phyloP scores from a whole-genome alignment of 2,113 vertebrate genomes.

The Cnemophilus loriae region DNA sequence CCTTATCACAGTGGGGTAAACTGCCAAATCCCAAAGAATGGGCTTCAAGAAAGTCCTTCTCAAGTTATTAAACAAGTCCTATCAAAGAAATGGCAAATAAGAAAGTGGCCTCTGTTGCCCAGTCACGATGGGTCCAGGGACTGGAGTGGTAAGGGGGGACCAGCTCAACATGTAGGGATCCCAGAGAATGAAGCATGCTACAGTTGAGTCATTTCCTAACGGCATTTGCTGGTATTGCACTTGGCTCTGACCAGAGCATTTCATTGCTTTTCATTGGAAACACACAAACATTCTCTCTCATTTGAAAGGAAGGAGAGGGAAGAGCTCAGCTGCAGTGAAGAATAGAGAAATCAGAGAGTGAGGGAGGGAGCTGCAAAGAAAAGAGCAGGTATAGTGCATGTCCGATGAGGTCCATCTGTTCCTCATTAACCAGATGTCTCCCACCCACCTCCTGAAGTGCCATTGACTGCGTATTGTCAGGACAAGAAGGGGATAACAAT shows the following conservation, averaged over 20 bases:
- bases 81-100: neutral
- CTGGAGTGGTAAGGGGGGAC: neutral
- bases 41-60: neutral
- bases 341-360: neutral
- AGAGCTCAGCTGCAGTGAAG: conserved; percentile 10
- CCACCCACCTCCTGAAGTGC: conserved; percentile 65
- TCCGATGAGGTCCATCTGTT: conserved; percentile 62
- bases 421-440: conserved; percentile 67
- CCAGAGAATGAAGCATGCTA: neutral
- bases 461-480: conserved; percentile 56
- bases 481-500: conserved; percentile 56
- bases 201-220: neutral
- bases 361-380: neutral
- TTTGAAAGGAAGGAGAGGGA: conserved; percentile 21
- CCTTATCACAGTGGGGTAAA: neutral
- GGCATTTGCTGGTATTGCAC: neutral
- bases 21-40: neutral
- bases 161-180: neutral
- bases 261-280: neutral
- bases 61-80: neutral
- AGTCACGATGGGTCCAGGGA: neutral
- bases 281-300: neutral
- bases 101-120: neutral
- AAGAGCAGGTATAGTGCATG: conserved; percentile 30
- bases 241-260: neutral